phyloP scores from a whole-genome alignment of 2,797 vertebrate genomes.

The Typhlichthys subterraneus region DNA sequence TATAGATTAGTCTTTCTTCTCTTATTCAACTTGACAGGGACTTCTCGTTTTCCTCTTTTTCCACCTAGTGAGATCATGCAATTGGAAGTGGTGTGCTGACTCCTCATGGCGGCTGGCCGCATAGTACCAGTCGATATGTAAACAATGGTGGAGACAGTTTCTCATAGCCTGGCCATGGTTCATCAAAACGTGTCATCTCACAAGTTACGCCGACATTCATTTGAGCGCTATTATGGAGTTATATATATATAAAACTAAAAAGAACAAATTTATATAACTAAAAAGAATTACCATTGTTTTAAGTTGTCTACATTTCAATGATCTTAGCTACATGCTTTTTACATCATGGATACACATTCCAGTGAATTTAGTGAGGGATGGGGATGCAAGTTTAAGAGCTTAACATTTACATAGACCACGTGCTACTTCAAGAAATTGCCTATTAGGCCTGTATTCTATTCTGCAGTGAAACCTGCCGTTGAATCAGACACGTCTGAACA shows the following conservation, averaged over 20 bases:
- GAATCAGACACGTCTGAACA: no score
- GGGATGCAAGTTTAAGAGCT: no score
- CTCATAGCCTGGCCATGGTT: slow-evolving; percentile 59
- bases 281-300: background rate
- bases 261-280: background rate
- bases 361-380: no score
- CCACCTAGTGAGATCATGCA: slow-evolving; percentile 60
- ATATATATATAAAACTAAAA: background rate
- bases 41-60: slow-evolving; percentile 62
- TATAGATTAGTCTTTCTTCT: slow-evolving; percentile 57
- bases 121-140: slow-evolving; percentile 56
- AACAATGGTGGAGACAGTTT: slow-evolving; percentile 58
- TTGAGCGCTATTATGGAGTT: background rate
- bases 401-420: no score
- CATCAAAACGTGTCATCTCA: slow-evolving; percentile 44
- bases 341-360: no score
- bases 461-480: no score
- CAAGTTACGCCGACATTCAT: background rate
- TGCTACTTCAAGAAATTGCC: no score
- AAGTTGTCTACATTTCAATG: no score
- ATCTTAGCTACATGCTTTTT: no score
- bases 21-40: slow-evolving; percentile 47
- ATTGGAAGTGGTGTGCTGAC: slow-evolving; percentile 40
- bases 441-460: no score
- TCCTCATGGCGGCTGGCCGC: slow-evolving; percentile 47